Base-by-base conservation (phyloP, 2,797 vertebrate genomes). In the Chelon labrosus region DNA sequence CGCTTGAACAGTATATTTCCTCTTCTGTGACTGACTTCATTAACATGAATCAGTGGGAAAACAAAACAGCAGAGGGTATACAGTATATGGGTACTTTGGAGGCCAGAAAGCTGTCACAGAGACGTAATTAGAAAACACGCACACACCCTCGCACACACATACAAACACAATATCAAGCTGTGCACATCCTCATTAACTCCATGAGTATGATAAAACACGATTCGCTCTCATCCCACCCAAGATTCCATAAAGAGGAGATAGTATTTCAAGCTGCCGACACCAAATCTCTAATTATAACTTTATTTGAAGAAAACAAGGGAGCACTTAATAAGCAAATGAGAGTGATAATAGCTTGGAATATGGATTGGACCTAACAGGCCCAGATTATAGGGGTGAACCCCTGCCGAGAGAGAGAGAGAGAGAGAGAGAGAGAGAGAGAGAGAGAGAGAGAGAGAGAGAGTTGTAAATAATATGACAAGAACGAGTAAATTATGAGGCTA, bases 231-330 rank as follows among this genome's bases (percentile, higher is more conserved):
- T 92, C 88, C 87, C 90, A 91, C 87, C 86, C 91, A 91, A 91
- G 89, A 93, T 89, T 91, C 81, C 79, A 93, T 86, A 87, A 90
- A 86, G 91, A 89, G 77, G 64, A 91, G 89, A 93, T 91, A 86
- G 88, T 84, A 91, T 93, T 93, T 93, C 90, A 93, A 94, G 91
- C 89, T 75, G 85, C 87, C 85, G 82, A 89, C 90, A 89, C 84
- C 88, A 92, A 94, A 92, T 94, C 91, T 93, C 85, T 94, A 93
- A 95, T 95, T 94, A 95, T 94, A 92, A 91, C 91, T 94, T 93
- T 93, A 94, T 94, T 95, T 95, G 94, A 94, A 94, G 93, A 93
- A 93, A 94, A 94, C 92, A 94, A 93, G 91, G 90, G 90, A 85
- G 83, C 88, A 91, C 93, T 95, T 94, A 93, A 94, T 93, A 93